phyloP scores from a whole-genome alignment of 2,113 vertebrate genomes.

The Brachyistius frenatus region DNA sequence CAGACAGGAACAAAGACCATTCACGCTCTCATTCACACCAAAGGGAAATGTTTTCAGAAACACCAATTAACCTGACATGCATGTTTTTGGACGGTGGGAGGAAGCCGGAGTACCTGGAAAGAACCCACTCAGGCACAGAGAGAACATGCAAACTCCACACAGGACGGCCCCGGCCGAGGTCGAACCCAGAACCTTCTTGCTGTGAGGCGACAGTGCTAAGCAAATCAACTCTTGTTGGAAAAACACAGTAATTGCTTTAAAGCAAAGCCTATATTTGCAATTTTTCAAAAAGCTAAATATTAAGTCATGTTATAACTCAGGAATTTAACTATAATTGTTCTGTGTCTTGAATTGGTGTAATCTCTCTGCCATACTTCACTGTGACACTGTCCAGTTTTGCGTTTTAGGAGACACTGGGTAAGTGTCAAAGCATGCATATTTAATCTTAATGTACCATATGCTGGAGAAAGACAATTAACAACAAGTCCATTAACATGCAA shows the following conservation, averaged over 20 bases:
- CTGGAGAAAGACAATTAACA: constrained; percentile 53
- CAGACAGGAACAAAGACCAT: no score
- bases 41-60: no score
- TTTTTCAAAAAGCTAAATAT: neutral
- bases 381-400: constrained; percentile 30
- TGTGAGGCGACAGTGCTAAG: no score
- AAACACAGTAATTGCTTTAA: neutral
- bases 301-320: neutral
- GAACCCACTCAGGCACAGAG: no score
- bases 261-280: neutral
- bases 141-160: no score
- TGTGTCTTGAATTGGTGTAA: neutral
- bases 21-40: no score
- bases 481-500: constrained; percentile 66
- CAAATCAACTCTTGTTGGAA: neutral
- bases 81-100: no score
- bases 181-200: no score
- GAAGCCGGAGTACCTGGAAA: no score
- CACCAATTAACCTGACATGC: no score
- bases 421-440: constrained; percentile 61
- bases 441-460: constrained; percentile 71
- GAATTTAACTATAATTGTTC: neutral
- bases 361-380: neutral
- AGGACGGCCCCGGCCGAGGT: no score
- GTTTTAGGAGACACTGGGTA: constrained; percentile 49